phyloP scores from a whole-genome alignment of 2,888 invertebrate species.

The Nebria salina region DNA sequence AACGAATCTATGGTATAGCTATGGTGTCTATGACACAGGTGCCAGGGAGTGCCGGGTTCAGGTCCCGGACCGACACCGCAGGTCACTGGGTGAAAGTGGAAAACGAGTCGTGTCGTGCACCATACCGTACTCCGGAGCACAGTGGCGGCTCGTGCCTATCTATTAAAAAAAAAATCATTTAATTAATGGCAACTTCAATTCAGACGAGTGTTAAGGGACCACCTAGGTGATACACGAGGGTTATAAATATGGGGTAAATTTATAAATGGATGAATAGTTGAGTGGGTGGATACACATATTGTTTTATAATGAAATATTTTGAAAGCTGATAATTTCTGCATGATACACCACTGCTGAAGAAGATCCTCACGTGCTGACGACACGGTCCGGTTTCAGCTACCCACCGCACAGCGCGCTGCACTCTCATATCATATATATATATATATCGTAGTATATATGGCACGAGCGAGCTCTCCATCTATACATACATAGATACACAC shows the following conservation, averaged over 20 bases:
- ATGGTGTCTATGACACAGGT: conserved; percentile 40
- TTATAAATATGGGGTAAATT: too few species aligned
- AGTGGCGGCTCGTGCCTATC: conserved; percentile 14
- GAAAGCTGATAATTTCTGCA: neutral
- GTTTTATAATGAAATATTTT: neutral
- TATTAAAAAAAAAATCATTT: neutral
- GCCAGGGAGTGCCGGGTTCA: conserved; percentile 44
- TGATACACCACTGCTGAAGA: conserved; percentile 38
- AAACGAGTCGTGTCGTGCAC: conserved; percentile 21
- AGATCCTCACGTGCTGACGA: conserved; percentile 33
- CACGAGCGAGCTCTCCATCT: conserved; percentile 7
- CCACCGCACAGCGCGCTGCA: conserved; percentile 28
- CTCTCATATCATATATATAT: neutral
- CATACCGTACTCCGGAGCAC: neutral
- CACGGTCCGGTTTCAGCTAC: conserved; percentile 37
- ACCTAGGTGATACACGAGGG: too few species aligned
- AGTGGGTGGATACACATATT: too few species aligned
- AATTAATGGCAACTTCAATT: too few species aligned
- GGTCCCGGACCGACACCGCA: conserved; percentile 32
- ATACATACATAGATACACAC: neutral
- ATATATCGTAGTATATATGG: conserved; percentile 16
- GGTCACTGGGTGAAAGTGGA: conserved; percentile 45
- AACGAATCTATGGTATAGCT: conserved; percentile 5
- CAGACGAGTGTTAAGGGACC: too few species aligned
- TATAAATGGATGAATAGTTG: too few species aligned